Evolutionary conservation across 1,140 invertebrate species (phyloP), one percentile per base, ranked within the genome.

Genomic region (Lordiphosa clarofinis): DNA sequence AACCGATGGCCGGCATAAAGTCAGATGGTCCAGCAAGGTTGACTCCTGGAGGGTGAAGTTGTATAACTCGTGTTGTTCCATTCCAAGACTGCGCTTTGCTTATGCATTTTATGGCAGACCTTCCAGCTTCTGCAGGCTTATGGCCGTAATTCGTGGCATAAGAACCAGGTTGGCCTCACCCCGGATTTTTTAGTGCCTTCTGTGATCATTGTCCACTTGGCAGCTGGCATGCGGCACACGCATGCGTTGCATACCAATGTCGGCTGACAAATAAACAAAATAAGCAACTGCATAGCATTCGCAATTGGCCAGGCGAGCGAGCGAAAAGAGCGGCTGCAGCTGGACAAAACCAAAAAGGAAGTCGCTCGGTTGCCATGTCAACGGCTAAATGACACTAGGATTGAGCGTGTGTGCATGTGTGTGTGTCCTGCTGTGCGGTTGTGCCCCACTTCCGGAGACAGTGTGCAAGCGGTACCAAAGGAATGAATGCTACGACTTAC

Each of bases 391-490:
- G 61, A 71, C 65, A 71, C 40, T 56, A 52, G 48, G 38, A 46
- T 58, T 71, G 28, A 38, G 37, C 13, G 15, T 53, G 37, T 54
- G 13, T 52, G 47, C 39, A 31, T 52, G 9, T 43, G 57, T 43
- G 57, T 59, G 62, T 57, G 19, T 50, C 24, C 48, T 55, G 39
- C 44, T 48, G 54, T 65, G 56, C 55, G 71, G 73, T 52, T 73
- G 57, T 75, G 75, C 55, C 56, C 62, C 42, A 82, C 69, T 84
- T 82, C 78, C 78, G 78, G 78, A 84, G 78, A 84, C 78, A 82
- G 84, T 84, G 73, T 78, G 72, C 68, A 60, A 63, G 50, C 76
- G 72, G 54, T 63, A 68, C 35, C 54, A 72, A 68, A 75, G 58
- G 56, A 71, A 72, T 75, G 76, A 63, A 71, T 63, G 55, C 67